Base-by-base conservation (phyloP, 2,797 vertebrate genomes). In the Neosilurus hyrtlii region DNA sequence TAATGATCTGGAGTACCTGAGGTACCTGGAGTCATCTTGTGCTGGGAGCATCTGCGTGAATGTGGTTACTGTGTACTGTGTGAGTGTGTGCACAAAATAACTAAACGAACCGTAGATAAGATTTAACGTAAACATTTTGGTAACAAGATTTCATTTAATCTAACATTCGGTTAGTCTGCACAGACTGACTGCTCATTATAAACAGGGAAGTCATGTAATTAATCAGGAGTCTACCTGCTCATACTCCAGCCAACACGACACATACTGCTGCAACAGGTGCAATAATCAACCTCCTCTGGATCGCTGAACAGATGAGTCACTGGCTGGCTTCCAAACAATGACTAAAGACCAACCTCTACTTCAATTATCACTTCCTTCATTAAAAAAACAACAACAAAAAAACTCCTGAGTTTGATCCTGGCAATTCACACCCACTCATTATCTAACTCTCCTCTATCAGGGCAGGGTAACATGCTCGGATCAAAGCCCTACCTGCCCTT, bases 1-100 rank as follows among this genome's bases (percentile, higher is more conserved):
- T 18, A 26, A n/a, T 63, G 22, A 15, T 9, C 22, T 26, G 11
- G n/a, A 22, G 37, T 4, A 51, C 37, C 59, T 57, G 26, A 54
- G 43, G 54, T 11, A 56, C 71, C 62, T 61, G 78, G 78, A 84
- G 30, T 71, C 22, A 6, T 63, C 76, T 62, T 70, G 56, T 63
- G 78, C 70, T 70, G 37, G 22, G 43, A 76, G 65, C 75, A 86
- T 57, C 52, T 51, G 24, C 52, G 62, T 81, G 80, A 66, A 80
- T 26, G n/a, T 52, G 22, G 56, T 78, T 56, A 37, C 37, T 62
- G 37, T 59, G 26, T 49, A 52, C 9, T 54, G 63, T 51, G 26
- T 80, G 49, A 49, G 35, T 72, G 24, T 57, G 66, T 66, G n/a
- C 49, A 56, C n/a, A 57, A 49, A 49, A 57, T 9, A 62, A 43